These are phyloP conservation scores for Platycercus adscitus DNA, from an alignment of 2,113 vertebrate species.

Conservation along the genomic window DNA sequence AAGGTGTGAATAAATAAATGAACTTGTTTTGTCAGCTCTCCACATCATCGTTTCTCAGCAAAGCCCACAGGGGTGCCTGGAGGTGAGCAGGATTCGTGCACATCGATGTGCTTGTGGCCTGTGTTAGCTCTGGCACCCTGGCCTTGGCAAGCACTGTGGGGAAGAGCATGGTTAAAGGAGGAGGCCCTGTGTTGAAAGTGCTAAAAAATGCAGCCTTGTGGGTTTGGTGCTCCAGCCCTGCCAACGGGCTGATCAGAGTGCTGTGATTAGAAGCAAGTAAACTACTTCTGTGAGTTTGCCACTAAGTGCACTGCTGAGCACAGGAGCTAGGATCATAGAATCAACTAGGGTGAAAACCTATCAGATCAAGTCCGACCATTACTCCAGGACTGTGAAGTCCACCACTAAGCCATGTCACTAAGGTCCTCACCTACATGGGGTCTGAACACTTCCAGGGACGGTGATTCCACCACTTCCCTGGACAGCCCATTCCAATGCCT, in stretches of 20 bases:
- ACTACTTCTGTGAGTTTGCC: background rate
- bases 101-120: background rate
- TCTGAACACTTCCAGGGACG: background rate
- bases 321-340: background rate
- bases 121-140: accelerated
- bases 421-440: background rate
- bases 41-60: background rate
- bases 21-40: accelerated
- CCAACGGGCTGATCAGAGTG: background rate
- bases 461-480: background rate
- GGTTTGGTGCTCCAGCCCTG: background rate
- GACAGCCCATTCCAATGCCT: background rate
- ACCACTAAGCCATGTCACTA: background rate
- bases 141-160: background rate
- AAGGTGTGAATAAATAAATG: background rate
- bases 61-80: background rate
- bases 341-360: background rate
- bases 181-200: accelerated
- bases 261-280: background rate
- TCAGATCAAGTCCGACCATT: background rate
- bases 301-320: background rate
- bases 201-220: accelerated
- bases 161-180: background rate
- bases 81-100: accelerated
- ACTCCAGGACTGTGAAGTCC: background rate